Evolutionary conservation across 2,113 vertebrate genomes (phyloP).

Genomic region (Equus quagga): DNA sequence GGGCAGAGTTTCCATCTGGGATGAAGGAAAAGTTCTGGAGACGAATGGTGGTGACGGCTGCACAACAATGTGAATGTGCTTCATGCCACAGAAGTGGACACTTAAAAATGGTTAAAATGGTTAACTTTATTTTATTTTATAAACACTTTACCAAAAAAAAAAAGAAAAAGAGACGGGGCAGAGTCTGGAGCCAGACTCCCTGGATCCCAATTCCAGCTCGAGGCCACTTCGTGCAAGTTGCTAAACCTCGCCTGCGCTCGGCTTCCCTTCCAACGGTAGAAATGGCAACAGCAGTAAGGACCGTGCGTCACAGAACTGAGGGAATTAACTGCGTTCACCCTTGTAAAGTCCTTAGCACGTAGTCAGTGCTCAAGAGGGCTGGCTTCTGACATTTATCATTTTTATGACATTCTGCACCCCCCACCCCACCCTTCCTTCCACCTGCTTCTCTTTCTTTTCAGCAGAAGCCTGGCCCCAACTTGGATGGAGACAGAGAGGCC

Average conservation of each 20-base stretch:
- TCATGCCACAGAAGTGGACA: neutral
- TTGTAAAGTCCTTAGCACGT: neutral
- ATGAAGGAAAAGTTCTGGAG: neutral
- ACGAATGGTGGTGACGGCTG: neutral
- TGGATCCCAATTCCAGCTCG: neutral
- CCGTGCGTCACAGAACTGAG: neutral
- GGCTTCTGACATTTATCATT: neutral
- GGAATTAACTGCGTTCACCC: neutral
- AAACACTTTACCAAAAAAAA: neutral
- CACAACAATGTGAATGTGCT: neutral
- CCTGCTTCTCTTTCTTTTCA: constrained; percentile 50
- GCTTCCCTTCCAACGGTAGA: neutral
- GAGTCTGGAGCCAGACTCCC: neutral
- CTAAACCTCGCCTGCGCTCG: neutral
- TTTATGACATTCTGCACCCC: neutral
- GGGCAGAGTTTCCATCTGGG: neutral
- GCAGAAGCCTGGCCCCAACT: neutral
- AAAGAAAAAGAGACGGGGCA: neutral
- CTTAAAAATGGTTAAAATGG: neutral
- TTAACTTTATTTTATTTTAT: neutral
- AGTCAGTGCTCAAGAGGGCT: neutral
- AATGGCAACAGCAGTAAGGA: neutral
- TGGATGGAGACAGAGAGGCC: neutral
- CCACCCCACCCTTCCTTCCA: constrained; percentile 40
- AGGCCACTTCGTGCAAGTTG: neutral